Base-by-base conservation (phyloP, 2,888 invertebrate genomes). In the Cerceris rybyensis region DNA sequence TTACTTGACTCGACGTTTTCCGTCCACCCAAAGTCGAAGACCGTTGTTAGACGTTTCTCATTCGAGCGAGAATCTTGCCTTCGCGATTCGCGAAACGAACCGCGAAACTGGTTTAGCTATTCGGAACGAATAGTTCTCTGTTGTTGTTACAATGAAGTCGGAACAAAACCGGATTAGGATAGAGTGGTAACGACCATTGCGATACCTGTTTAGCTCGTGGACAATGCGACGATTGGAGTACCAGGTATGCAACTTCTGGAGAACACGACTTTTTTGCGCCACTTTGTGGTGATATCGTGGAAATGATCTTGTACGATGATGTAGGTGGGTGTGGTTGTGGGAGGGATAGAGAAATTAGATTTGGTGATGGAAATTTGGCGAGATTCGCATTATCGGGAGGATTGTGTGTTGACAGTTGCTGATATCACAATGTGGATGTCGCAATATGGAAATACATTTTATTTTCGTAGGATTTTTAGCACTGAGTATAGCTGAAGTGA, bases 1-100 rank as follows among this genome's bases (percentile, higher is more conserved):
- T 79, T 82, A 58, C 70, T 68, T 57, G 73, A 78, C 46, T 52
- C 72, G 71, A 75, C 85, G 70, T 72, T 81, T 78, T 65, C 57
- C 70, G 71, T 79, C 77, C 68, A 60, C 57, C 46, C 43, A 49
- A 28, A 75, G 76, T 60, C 71, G 49, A 68, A 59, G 70, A 76
- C 57, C 63, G 77, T 58, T 43, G 70, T n/a, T 55, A 63, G 42
- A 70, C 72, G 78, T 72, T 64, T 65, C 16, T 65, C 55, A 65
- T 54, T 55, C 49, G 63, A 8, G 14, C n/a, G 28, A 28, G n/a
- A 49, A 46, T 16, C n/a, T 14, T 14, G 17, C 11, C 9, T 61
- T 46, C 11, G 46, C 46, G 46, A 11, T 46, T 46, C 9, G 8
- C 46, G 41, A n/a, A 28, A 28, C 28, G 28, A 28, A 28, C 63